Conservation (phyloP, 2,797 vertebrate species). For the Poeciliopsis paucimaculata region DNA sequence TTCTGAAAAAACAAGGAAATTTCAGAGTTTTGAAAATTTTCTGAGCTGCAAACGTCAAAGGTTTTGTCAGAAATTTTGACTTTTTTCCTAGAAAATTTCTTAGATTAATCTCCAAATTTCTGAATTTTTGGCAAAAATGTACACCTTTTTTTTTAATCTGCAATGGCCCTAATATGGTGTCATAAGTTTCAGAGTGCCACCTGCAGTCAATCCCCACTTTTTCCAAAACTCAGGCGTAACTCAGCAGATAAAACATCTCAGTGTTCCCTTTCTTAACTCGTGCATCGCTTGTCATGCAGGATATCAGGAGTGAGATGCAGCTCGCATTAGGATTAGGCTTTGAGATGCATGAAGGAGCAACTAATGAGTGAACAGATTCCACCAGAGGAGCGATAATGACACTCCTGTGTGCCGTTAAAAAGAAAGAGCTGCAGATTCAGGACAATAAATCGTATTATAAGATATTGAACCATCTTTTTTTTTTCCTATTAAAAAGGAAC, state of each 20-base stretch:
- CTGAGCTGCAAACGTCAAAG: too few species aligned
- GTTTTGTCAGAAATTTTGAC: too few species aligned
- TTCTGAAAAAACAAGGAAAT: too few species aligned
- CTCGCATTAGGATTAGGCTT: neutral
- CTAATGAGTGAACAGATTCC: conserved; percentile 39
- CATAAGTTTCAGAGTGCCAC: neutral
- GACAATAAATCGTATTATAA: conserved; percentile 11
- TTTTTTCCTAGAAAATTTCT: too few species aligned
- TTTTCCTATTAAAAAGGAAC: neutral
- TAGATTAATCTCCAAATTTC: too few species aligned
- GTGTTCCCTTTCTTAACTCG: neutral
- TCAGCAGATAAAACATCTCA: neutral
- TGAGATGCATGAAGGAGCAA: conserved; percentile 7
- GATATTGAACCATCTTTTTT: conserved; percentile 1
- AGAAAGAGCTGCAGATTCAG: neutral
- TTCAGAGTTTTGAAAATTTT: too few species aligned
- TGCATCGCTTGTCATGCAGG: neutral
- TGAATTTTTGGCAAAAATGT: too few species aligned
- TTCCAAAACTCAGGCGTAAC: neutral
- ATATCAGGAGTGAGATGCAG: neutral
- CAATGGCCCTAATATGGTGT: too few species aligned
- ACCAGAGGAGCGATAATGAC: conserved; percentile 23
- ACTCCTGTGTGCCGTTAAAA: neutral
- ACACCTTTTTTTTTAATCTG: too few species aligned
- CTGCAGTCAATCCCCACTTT: neutral